phyloP scores from a whole-genome alignment of 2,797 vertebrate species.

The Xenentodon cancila region DNA sequence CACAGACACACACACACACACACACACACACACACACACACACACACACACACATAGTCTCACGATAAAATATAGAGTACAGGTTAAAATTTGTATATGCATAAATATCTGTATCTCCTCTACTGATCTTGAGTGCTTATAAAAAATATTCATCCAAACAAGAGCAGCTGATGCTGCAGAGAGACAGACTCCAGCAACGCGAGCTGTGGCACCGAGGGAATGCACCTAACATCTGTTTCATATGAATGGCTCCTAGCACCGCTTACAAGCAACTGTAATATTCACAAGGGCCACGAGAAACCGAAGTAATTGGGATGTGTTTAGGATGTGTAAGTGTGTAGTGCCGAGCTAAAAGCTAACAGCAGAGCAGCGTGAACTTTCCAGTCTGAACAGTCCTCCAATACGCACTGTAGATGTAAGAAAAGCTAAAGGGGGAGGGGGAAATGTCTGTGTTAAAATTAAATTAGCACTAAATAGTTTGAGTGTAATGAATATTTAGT shows the following conservation, averaged over 20 bases:
- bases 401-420: slow-evolving; percentile 22
- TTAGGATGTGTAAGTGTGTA: slow-evolving; percentile 61
- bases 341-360: slow-evolving; percentile 28
- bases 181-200: slow-evolving; percentile 41
- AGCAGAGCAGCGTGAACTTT: slow-evolving; percentile 16
- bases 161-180: slow-evolving; percentile 51
- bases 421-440: slow-evolving; percentile 11
- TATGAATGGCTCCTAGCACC: slow-evolving; percentile 67
- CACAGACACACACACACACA: slow-evolving; percentile 11
- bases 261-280: slow-evolving; percentile 71
- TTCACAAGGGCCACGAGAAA: slow-evolving; percentile 59
- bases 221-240: slow-evolving; percentile 71
- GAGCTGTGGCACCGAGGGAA: slow-evolving; percentile 56
- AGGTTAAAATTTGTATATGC: not conserved
- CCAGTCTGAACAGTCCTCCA: slow-evolving; percentile 26
- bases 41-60: not conserved
- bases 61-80: not conserved
- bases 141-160: slow-evolving; percentile 66
- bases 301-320: slow-evolving; percentile 59
- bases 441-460: slow-evolving; percentile 13
- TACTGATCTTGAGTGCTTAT: slow-evolving; percentile 19
- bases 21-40: slow-evolving; percentile 2
- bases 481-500: slow-evolving; percentile 50
- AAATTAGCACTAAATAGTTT: slow-evolving; percentile 34
- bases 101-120: not conserved